Evolutionary conservation across 2,888 invertebrate genomes (phyloP), one percentile per base, ranked within the genome.

Genomic region (Dolichopus griseipennis): DNA sequence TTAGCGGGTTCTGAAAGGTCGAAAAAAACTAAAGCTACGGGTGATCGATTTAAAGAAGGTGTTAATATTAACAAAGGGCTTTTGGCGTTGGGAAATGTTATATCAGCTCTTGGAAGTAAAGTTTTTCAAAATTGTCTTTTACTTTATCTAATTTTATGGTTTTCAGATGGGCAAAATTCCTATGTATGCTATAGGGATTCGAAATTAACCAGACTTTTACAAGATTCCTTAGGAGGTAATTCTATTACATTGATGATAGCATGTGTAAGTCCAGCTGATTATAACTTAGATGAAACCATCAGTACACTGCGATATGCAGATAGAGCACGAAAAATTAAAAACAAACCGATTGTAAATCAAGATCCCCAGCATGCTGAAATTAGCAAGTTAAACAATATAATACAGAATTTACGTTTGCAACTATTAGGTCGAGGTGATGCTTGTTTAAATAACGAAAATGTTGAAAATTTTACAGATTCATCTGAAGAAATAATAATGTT

Each of bases 191-290:
- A 97, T 77, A 84, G 97, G 66, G 95, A 97, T 75, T 95, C 95
- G 69, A 96, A 95, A 78, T 83, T 97, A 1, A 97, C 97, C 0
- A 84, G 97, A 69, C 81, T 97, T 12, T 82, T 97, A 65, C 96
- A 97, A 85, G 96, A 96, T 84, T 95, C 95, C 8, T 84, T 97
- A 10, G 97, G 97, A 20, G 97, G 97, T 0, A 97, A 96, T 78
- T 95, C 95, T 0, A 86, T 94, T 41, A 97, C 97, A 0, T 78
- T 97, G 18, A 97, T 97, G 96, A 91, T 97, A 69, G 97, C 97
- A 0, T 97, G 97, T 79, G 89, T 96, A 0, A 95, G 95, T 76
- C 97, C 97, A 0, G 95, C 97, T 0, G 91, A 91, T 78, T 91
- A 91, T 73, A 91, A 91, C 77, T 79, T 92, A 66, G 92, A 93